Evolutionary conservation across 2,113 vertebrate species (phyloP), one percentile per base, ranked within the genome.

Genomic region (Lamprotornis superbus): DNA sequence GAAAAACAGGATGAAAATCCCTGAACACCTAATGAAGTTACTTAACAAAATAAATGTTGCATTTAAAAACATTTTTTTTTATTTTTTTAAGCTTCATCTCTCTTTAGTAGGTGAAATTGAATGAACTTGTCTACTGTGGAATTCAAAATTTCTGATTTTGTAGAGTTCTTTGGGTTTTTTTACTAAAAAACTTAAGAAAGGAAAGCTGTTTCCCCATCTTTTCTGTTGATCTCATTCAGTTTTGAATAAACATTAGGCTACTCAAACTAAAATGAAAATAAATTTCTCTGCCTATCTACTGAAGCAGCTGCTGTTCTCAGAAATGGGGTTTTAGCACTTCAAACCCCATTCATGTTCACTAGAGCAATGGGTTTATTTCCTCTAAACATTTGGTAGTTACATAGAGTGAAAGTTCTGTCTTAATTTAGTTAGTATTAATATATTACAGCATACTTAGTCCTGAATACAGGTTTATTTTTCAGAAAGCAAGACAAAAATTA

Each of bases 81-180:
- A n/a, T 39, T 65, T 59, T 63, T 75, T 50, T 10, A 78, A 85
- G 28, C 21, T 18, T 74, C 20, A 10, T 74, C 31, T 93, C 49
- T 37, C 55, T 37, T 85, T 42, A 49, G 33, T 4, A 85, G 15
- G 30, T 50, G 18, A 80, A 92, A 61, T 0, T 39, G 28, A 42
- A 15, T 22, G 11, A 53, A 22, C 15, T 53, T 61, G 27, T 37
- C 73, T 70, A 65, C 33, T n/a, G 7, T 2, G 0, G 11, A 37
- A 39, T 77, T 85, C 17, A 64, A 28, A 31, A 39, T 25, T 84
- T 52, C 53, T 60, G 21, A 68, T 28, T 70, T 57, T 74, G 14
- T 60, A 47, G 14, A 76, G 31, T 30, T 75, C 42, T 55, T 18
- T 0, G 0, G 0, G 4, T 9, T 61, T 65, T 85, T 46, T 15